Evolutionary conservation across 2,888 invertebrate genomes (phyloP), one percentile per base, ranked within the genome.

Genomic region (Gortyna flavago): DNA sequence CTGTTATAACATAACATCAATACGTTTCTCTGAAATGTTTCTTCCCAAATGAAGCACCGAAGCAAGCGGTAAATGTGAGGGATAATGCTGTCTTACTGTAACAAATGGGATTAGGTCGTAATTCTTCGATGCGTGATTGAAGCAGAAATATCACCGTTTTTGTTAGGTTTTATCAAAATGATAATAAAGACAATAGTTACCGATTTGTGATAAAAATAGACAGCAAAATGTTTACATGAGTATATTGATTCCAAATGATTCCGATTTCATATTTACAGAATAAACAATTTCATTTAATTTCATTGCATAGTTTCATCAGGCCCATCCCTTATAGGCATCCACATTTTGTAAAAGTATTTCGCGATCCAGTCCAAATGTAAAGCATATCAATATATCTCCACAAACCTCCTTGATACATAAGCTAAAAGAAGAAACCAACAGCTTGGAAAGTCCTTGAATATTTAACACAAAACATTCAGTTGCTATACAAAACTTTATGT

Each of bases 1-100:
- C 83, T 72, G 81, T 81, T 86, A 86, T 90, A 86, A 82, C 83
- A 80, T 83, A 86, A 81, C 84, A 80, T 81, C 85, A 85, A 88
- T 89, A 88, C 84, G 80, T 85, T 80, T 81, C 77, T 70, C 71
- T 61, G 79, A 83, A 85, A 83, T 77, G 85, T 83, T 88, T 82
- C 71, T 64, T 72, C 57, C 57, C 9, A 73, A 85, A 80, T 73
- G 75, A 77, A 80, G 81, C 68, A 67, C 76, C 70, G 51, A 84
- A 64, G 80, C 66, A 74, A 84, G 80, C 80, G 74, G 72, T 85
- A 84, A 83, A 72, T 80, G 68, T 80, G 70, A 77, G 61, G 67
- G 73, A 77, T 74, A 77, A 80, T 75, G 38, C 72, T 66, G 66
- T 68, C 59, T 68, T 74, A 68, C 61, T 65, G 69, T 69, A 61